Evolutionary conservation across 2,113 vertebrate genomes (phyloP), one percentile per base, ranked within the genome.

Genomic region (Crotalus helleri): DNA sequence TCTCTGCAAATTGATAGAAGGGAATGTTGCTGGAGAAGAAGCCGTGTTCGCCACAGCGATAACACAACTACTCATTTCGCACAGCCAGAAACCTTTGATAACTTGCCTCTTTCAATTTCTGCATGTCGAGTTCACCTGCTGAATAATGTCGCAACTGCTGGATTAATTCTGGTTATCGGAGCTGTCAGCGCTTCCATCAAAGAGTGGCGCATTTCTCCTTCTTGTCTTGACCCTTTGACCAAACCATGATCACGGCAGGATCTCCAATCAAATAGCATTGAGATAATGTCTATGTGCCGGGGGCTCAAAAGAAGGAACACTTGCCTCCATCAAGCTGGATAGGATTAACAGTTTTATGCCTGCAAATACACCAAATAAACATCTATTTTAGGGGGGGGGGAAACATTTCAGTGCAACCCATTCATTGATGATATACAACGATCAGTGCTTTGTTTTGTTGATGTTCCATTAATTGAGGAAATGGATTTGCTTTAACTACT

Each of bases 81-180:
- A 92, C 94, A 89, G 61, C 2, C 29, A 59, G 89, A 89, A 94
- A 95, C 44, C 54, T 26, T 44, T 81, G 53, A 1, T 92, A 49
- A 33, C 58, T 89, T 58, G 49, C 81, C 91, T 94, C 51, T 93
- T 95, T 93, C 88, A 61, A 92, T 92, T 94, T 95, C 54, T 58
- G 61, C 92, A 96, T 2, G 0, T 94, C 51, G 91, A 81, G 93
- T 93, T 91, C 59, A 86, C 90, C 92, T 96, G 93, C 92, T 95
- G 95, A 92, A 94, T 88, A 95, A 92, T 29, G 24, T 85, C 87
- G 92, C 94, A 92, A 93, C 58, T 49, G 61, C 95, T 86, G 95
- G 95, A 91, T 94, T 96, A 93, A 93, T 96, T 92, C 95, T 95
- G 86, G 85, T 96, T 94, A 94, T 95, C 94, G 11, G 85, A 17